Percentiles rank a stretch among this genome's conserved stretches.
Conservation (phyloP, 2,888 invertebrate species). For the Drosophila prolongata region DNA sequence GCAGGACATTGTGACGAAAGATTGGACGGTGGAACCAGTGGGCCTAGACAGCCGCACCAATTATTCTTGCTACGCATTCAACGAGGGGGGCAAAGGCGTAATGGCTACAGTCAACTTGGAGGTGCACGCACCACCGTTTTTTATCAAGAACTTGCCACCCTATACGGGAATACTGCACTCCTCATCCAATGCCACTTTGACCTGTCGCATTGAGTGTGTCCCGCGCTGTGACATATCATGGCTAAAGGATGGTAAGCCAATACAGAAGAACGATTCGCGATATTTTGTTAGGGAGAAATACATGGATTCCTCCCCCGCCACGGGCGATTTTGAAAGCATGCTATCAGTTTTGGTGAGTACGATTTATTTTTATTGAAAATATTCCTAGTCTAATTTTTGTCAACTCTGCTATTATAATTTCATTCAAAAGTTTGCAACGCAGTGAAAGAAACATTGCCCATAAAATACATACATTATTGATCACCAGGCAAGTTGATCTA, state of each 20-base stretch:
- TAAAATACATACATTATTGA: no score
- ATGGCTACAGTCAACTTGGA: constrained; percentile 89
- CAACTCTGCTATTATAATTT: no score
- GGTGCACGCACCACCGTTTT: constrained; percentile 93
- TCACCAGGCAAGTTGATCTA: no score
- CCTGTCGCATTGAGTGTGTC: constrained; percentile 95
- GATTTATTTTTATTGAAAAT: not conserved
- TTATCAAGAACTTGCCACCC: constrained; percentile 92
- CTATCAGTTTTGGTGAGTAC: constrained; percentile 91
- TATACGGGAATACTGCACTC: constrained; percentile 93
- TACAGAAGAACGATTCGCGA: constrained; percentile 86
- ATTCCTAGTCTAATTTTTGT: no score
- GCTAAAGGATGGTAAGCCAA: constrained; percentile 91
- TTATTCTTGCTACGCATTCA: constrained; percentile 94
- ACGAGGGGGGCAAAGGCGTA: constrained; percentile 92
- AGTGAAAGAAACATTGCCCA: no score
- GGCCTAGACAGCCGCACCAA: constrained; percentile 94
- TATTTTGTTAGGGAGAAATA: constrained; percentile 89
- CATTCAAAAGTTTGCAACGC: no score
- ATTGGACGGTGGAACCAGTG: constrained; percentile 93
- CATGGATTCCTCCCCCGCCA: constrained; percentile 90
- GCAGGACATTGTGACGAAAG: constrained; percentile 90
- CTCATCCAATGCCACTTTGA: constrained; percentile 90
- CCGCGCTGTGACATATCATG: constrained; percentile 94
- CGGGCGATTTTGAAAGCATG: constrained; percentile 95